Evolutionary conservation across 2,888 invertebrate species (phyloP), one percentile per base, ranked within the genome.

Genomic region (Netelia fuscicornis): DNA sequence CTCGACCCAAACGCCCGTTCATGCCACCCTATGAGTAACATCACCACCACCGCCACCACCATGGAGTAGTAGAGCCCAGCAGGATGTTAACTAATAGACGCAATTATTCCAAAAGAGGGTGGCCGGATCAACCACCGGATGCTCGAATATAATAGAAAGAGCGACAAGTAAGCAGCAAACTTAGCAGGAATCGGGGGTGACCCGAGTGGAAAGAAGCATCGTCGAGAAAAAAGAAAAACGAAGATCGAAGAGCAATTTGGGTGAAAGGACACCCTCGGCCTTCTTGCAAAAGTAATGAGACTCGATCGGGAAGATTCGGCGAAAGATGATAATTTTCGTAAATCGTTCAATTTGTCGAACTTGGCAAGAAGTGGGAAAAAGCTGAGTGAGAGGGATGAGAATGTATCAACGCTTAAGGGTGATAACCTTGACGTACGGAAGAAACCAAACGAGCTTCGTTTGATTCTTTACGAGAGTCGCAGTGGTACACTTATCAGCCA

Each of bases 331-430:
- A 85, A 88, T 89, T 90, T 87, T 87, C 70, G 79, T 81, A 86
- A 88, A 89, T 89, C 85, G 89, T 86, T 89, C 86, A 81, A 89
- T 90, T 89, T 89, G 87, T 88, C 82, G 77, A 76, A 68, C 60
- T 30, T 3, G 20, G 20, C n/a, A 30, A 56, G 30, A 64, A 37
- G 54, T 17, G 58, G 44, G 20, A 42, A 25, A 70, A 30, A 8
- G 71, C 17, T 37, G 75, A 17, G 2, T 23, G 23, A 13, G 56
- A 25, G 76, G 25, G 25, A 25, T 44, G 54, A 42, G 64, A 56
- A 77, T 78, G 37, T 11, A 37, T 37, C 37, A 37, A 8, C 37
- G 37, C 6, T 37, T 37, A 37, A 6, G 37, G 37, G 37, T 37
- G 37, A 37, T 37, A 37, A 37, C 37, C 37, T 37, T 37, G 6